Evolutionary conservation across 2,888 invertebrate species (phyloP), one percentile per base, ranked within the genome.

Genomic region (Frankliniella fusca): DNA sequence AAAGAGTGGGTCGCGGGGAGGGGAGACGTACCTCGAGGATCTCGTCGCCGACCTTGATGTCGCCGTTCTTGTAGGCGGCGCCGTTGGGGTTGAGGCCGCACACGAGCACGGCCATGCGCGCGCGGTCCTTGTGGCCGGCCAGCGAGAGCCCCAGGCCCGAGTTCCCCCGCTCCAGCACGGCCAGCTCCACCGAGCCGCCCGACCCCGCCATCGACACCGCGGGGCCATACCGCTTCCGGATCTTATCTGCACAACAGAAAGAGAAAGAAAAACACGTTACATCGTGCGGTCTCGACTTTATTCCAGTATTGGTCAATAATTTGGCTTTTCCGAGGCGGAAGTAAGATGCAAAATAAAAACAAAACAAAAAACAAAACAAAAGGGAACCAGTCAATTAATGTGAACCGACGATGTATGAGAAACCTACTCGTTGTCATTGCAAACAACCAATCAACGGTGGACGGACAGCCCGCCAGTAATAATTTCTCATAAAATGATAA

Each of bases 91-190:
- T 94, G 82, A 99, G 90, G n/a, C 97, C 98, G 85, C 97, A 97
- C 49, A 99, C 93, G 88, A 98, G 98, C 83, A 97, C 97, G 48
- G 97, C 97, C 98, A 98, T 98, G 86, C 94, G 94, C 87, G 93
- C 95, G 80, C 97, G 92, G 89, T 98, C 97, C 86, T 94, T 92
- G 90, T 98, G 97, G 0, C 98, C 99, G 0, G 98, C 97, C 85
- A 99, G 90, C 82, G 96, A 96, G 84, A 99, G 91, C 3, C 99
- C 99, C 82, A 99, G 90, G 0, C 94, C 94, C 83, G 92, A 92
- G 48, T 92, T 91, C 50, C 93, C 92, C 82, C 95, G 92, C 86
- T 93, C 93, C 85, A 98, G 88, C 85, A 93, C 93, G 80, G 97
- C 93, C 87, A 95, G 91, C 81, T 94, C 89, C 83, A 94, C 91